phyloP scores from a whole-genome alignment of 2,888 invertebrate species.

The Empis stercorea region DNA sequence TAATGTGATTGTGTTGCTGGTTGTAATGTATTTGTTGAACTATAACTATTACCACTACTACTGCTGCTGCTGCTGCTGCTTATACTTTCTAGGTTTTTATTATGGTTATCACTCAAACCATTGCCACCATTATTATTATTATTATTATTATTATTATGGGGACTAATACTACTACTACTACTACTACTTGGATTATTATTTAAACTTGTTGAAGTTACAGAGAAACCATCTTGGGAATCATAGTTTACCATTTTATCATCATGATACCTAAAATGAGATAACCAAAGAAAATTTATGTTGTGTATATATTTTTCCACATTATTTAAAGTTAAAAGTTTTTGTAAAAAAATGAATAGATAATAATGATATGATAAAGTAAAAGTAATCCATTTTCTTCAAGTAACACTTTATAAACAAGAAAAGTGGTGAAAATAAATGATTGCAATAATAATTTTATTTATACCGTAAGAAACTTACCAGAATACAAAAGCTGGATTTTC shows the following conservation, averaged over 20 bases:
- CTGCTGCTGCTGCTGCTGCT: no score
- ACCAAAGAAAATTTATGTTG: no score
- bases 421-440: no score
- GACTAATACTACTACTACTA: conserved; percentile 10
- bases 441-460: conserved; percentile 6
- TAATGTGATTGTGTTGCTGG: conserved; percentile 5
- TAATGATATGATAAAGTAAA: no score
- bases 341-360: no score
- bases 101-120: conserved; percentile 7
- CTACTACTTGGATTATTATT: conserved; percentile 16
- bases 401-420: no score
- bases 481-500: conserved; percentile 36
- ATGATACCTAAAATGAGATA: conserved; percentile 12
- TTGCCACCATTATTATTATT: conserved; percentile 11
- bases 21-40: no score
- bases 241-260: conserved; percentile 68
- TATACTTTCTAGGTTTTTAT: conserved; percentile 4
- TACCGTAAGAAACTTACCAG: conserved; percentile 30
- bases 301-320: no score
- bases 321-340: no score
- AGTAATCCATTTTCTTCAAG: no score
- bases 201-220: conserved; percentile 26
- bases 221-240: conserved; percentile 52
- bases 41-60: no score
- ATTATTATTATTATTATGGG: conserved; percentile 15